phyloP scores from a whole-genome alignment of 1,140 invertebrate species.

The Aphis craccivora region DNA sequence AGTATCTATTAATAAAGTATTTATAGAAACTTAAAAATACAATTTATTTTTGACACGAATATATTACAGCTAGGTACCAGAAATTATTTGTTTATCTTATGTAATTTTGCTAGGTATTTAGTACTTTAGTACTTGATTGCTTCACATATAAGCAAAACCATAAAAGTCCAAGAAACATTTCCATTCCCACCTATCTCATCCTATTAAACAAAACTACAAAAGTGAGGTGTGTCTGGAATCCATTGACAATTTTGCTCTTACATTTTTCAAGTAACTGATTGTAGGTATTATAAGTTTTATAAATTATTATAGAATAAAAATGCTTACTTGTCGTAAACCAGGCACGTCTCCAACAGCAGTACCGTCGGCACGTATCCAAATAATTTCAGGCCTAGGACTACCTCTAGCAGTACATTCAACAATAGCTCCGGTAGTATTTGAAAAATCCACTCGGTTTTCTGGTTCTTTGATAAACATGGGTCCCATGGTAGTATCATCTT shows the following conservation, averaged over 20 bases:
- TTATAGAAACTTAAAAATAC: no score
- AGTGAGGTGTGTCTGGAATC: not conserved
- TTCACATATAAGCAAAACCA: not conserved
- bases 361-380: conserved; percentile 88
- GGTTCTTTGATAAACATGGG: conserved; percentile 92
- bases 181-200: not conserved
- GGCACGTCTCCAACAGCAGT: conserved; percentile 88
- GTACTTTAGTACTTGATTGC: not conserved
- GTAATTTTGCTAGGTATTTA: no score
- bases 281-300: not conserved
- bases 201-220: not conserved
- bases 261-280: not conserved
- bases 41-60: no score
- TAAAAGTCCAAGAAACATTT: not conserved
- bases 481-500: conserved; percentile 79
- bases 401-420: conserved; percentile 92
- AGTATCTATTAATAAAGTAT: no score
- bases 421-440: conserved; percentile 90
- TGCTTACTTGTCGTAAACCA: conserved; percentile 78
- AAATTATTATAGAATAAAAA: not conserved
- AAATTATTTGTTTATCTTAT: not conserved
- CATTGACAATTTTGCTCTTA: not conserved
- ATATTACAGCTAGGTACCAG: no score
- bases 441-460: conserved; percentile 89
- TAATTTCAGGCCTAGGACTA: conserved; percentile 87